Base-by-base conservation (phyloP, 2,113 vertebrate species). In the Phasianus colchicus region DNA sequence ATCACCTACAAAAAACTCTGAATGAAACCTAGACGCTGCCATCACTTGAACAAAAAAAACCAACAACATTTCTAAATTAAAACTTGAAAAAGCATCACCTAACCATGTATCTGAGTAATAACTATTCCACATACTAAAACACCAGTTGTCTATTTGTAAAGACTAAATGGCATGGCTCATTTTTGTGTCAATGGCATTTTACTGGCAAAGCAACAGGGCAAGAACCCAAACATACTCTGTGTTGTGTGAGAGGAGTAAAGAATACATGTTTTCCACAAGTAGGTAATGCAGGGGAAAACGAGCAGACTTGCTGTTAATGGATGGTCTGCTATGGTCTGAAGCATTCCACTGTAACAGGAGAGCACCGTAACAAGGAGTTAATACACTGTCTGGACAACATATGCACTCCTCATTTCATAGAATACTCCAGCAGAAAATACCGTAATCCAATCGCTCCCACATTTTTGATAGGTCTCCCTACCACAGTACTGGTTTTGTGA, bases 71-170 rank as follows among this genome's bases (percentile, higher is more conserved):
- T 77, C 66, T 88, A 65, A 90, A 92, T 74, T 89, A 90, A 93
- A 92, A 69, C 48, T 93, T 85, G 5, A 9, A 52, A 92, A 90
- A 77, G 63, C 36, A 95, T 42, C 60, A 86, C 76, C 34, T 75
- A 86, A 75, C 0, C 19, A 17, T 3, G 3, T 13, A 25, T 40
- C 75, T 11, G 18, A 24, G 47, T 74, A 93, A 48, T 64, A 95
- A 93, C 25, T 83, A 75, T 25, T 82, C 74, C 55, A 89, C 14
- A 30, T 15, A 48, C 3, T 32, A 10, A 10, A 93, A 85, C 42
- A 90, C 25, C 52, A 10, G 50, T 30, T 86, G 29, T 40, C 48
- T 82, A 42, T 83, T 79, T 82, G 48, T 75, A 94, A 29, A 83
- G 86, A 64, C 43, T 74, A 93, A 72, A 86, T 40, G 48, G 88